Evolutionary conservation across 2,113 vertebrate genomes (phyloP).

Genomic region (Apus apus): DNA sequence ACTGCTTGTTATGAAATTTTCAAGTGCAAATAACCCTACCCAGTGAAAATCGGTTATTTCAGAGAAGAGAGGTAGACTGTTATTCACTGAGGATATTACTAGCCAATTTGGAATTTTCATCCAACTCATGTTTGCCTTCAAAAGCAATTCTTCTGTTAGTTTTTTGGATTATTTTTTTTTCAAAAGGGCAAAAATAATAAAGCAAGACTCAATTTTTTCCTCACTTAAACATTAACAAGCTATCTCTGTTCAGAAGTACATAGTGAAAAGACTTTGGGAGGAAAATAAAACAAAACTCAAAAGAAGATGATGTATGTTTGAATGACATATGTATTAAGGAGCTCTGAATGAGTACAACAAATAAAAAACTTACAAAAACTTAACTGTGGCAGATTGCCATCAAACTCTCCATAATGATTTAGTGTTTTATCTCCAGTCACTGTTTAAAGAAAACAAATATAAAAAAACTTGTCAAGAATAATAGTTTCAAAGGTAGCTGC

Average conservation of each 20-base stretch:
- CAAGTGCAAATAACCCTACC: neutral
- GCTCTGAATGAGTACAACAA: neutral
- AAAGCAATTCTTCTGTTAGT: neutral
- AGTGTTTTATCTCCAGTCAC: neutral
- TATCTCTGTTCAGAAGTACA: neutral
- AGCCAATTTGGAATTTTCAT: neutral
- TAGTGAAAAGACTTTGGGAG: neutral
- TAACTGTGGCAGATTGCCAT: neutral
- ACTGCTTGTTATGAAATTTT: slow-evolving; percentile 4
- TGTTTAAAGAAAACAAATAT: neutral
- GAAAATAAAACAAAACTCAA: neutral
- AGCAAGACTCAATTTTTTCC: neutral
- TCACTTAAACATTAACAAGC: neutral
- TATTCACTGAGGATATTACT: neutral
- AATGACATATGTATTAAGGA: neutral
- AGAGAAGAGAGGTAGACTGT: neutral
- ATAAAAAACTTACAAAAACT: neutral
- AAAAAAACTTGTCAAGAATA: neutral
- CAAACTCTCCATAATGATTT: neutral
- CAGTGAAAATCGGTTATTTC: slow-evolving; percentile 7
- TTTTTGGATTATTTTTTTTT: neutral
- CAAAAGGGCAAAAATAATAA: neutral
- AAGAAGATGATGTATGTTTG: neutral
- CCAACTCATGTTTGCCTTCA: neutral
- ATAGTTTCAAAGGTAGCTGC: neutral